Evolutionary conservation across 2,113 vertebrate genomes (phyloP).

Genomic region (Dicaeum eximium): DNA sequence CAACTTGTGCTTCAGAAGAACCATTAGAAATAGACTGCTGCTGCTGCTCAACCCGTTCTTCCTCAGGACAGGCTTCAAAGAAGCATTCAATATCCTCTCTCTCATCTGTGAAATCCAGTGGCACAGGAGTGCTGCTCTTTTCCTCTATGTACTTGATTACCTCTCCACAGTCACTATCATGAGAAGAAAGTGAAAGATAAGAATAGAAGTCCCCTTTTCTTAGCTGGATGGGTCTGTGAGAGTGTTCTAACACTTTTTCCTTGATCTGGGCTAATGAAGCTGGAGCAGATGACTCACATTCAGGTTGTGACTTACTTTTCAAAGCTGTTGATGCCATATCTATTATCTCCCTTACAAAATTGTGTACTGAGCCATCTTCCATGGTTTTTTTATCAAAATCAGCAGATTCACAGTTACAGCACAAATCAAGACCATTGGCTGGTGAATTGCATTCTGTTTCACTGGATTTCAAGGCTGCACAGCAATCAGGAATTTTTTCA

Average conservation of each 20-base stretch:
- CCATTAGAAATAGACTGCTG: constrained; percentile 70
- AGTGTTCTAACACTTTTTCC: constrained; percentile 94
- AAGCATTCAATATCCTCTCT: constrained; percentile 88
- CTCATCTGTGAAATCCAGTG: constrained; percentile 69
- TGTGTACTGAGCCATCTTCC: constrained; percentile 83
- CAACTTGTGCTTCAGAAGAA: constrained; percentile 65
- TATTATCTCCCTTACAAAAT: constrained; percentile 95
- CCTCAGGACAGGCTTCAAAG: constrained; percentile 87
- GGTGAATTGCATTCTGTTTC: constrained; percentile 60
- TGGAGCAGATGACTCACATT: constrained; percentile 71
- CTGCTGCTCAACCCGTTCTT: constrained; percentile 77
- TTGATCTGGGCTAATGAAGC: constrained; percentile 85
- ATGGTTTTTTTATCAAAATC: constrained; percentile 66
- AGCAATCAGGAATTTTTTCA: constrained; percentile 42
- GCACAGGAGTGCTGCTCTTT: constrained; percentile 79
- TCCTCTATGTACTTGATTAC: constrained; percentile 85
- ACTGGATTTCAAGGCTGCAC: constrained; percentile 38
- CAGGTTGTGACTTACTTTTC: constrained; percentile 84
- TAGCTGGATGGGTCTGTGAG: constrained; percentile 87
- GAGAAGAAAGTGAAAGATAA: constrained; percentile 96
- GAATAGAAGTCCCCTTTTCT: constrained; percentile 96
- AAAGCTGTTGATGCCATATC: constrained; percentile 89
- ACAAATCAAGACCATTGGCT: constrained; percentile 40
- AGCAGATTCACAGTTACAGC: constrained; percentile 73
- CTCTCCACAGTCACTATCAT: constrained; percentile 98